phyloP scores from a whole-genome alignment of 2,113 vertebrate species.

The Apus apus region DNA sequence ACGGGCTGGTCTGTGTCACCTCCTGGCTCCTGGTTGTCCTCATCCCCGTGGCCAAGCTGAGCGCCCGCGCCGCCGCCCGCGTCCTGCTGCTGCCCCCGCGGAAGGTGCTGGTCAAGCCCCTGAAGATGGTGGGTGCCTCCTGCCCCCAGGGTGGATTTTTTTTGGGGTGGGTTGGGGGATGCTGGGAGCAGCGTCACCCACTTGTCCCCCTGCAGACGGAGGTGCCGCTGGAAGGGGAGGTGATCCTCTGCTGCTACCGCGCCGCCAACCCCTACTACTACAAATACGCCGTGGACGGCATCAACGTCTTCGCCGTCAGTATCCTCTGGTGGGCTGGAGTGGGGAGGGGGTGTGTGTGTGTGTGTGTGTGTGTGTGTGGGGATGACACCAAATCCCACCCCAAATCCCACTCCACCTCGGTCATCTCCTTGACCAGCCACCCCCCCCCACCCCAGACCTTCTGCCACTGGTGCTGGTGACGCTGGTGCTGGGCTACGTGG shows the following conservation, averaged over 20 bases:
- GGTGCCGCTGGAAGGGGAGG: slow-evolving; percentile 63
- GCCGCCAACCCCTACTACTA: slow-evolving; percentile 85
- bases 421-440: slow-evolving; percentile 51
- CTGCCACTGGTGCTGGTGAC: slow-evolving; percentile 82
- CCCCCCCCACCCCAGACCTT: slow-evolving; percentile 73
- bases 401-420: rapidly evolving
- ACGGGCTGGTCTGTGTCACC: slow-evolving; percentile 75
- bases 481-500: slow-evolving; percentile 81
- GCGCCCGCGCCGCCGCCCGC: slow-evolving; percentile 34
- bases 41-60: slow-evolving; percentile 83
- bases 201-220: slow-evolving; percentile 31
- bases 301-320: slow-evolving; percentile 84
- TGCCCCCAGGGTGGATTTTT: rapidly evolving
- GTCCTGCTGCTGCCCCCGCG: slow-evolving; percentile 79
- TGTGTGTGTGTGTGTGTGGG: too few species aligned
- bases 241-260: slow-evolving; percentile 76
- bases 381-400: neutral
- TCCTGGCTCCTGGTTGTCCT: slow-evolving; percentile 82
- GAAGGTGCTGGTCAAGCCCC: slow-evolving; percentile 49
- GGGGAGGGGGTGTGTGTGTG: too few species aligned
- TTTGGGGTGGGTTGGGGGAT: neutral
- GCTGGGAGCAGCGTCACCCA: rapidly evolving
- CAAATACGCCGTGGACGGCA: slow-evolving; percentile 81
- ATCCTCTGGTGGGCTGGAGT: slow-evolving; percentile 65
- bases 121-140: slow-evolving; percentile 57